Percentiles rank a stretch among this genome's conserved stretches.
Evolutionary conservation across 2,888 invertebrate genomes (phyloP).

Genomic region (Erannis defoliaria): DNA sequence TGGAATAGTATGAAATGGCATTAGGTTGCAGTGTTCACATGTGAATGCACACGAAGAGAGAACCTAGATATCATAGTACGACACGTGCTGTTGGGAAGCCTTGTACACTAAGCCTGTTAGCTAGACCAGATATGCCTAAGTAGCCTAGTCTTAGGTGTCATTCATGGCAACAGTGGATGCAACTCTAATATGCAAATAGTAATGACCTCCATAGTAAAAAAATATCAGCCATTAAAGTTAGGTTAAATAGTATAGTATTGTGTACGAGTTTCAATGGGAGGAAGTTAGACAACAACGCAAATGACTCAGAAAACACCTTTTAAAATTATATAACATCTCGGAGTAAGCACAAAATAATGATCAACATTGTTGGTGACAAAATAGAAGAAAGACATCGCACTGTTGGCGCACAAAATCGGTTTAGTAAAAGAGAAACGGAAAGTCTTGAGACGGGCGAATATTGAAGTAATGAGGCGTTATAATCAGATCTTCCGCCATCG

Average conservation of each 20-base stretch:
- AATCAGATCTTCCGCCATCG: conserved; percentile 73
- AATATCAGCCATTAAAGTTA: not conserved
- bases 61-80: conserved; percentile 58
- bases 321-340: conserved; percentile 22
- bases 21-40: conserved; percentile 55
- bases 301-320: conserved; percentile 10
- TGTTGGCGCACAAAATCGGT: conserved; percentile 24
- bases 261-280: conserved; percentile 23
- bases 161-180: conserved; percentile 30
- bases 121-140: conserved; percentile 60
- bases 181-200: not conserved
- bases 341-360: conserved; percentile 21
- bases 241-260: conserved; percentile 5
- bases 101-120: conserved; percentile 78
- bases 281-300: conserved; percentile 26
- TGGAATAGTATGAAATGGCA: conserved; percentile 42
- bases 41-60: conserved; percentile 61
- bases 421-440: conserved; percentile 61
- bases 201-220: conserved; percentile 1
- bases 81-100: conserved; percentile 73
- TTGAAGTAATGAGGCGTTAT: conserved; percentile 71
- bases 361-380: conserved; percentile 19
- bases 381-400: conserved; percentile 13
- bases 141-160: conserved; percentile 60
- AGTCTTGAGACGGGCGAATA: conserved; percentile 52